Percentiles rank a stretch among this genome's conserved stretches.
phyloP scores from a whole-genome alignment of 2,113 vertebrate genomes.

The Caloenas nicobarica region DNA sequence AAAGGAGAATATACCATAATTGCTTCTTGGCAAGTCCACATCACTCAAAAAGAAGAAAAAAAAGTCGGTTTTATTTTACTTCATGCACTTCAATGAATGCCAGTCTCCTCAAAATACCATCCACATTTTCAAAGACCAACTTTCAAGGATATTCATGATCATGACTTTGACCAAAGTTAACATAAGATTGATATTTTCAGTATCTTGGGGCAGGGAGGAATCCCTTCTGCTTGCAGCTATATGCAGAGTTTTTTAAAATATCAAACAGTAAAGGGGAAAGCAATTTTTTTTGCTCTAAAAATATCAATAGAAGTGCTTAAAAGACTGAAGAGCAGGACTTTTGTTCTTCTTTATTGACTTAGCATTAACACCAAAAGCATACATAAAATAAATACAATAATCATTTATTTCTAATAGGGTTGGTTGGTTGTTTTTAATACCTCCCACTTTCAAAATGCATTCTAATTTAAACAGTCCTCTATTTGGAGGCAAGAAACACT shows the following conservation, averaged over 20 bases:
- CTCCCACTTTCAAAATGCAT: background rate
- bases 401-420: background rate
- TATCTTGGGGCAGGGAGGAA: background rate
- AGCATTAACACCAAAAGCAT: background rate
- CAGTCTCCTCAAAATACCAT: background rate
- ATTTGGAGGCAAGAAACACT: background rate
- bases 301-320: background rate
- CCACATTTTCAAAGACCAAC: background rate
- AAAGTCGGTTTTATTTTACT: background rate
- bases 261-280: background rate
- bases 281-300: background rate
- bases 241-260: background rate
- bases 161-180: background rate
- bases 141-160: background rate
- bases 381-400: background rate
- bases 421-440: background rate
- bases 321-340: background rate
- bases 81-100: background rate
- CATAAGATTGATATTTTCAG: background rate
- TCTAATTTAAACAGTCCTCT: background rate
- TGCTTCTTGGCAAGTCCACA: background rate
- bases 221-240: background rate
- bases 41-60: background rate
- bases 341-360: background rate
- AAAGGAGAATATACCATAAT: background rate